These are phyloP conservation scores for Hipposideros larvatus DNA, from an alignment of 2,797 vertebrate genomes.

Conservation along the genomic window DNA sequence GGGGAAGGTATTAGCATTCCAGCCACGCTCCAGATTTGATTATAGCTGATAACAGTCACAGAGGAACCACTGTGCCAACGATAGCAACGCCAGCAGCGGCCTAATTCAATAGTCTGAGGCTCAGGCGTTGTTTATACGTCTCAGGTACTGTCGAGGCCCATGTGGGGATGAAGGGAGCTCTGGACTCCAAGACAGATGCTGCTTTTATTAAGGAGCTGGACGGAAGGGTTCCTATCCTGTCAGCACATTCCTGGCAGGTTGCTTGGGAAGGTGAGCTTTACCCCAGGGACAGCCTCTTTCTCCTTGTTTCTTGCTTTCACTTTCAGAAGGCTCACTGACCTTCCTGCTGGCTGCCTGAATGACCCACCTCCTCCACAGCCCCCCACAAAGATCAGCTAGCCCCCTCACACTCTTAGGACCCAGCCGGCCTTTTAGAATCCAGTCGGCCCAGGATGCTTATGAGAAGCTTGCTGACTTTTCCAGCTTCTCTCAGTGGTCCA, in stretches of 20 bases:
- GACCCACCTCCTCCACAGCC: rapidly evolving
- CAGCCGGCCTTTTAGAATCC: too few relatives aligned
- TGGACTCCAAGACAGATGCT: conserved; percentile 62
- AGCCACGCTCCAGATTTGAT: conserved; percentile 91
- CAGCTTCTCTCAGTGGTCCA: neutral
- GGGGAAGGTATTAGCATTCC: conserved; percentile 84
- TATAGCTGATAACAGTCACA: conserved; percentile 91
- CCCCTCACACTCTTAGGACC: too few relatives aligned
- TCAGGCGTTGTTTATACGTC: conserved; percentile 64
- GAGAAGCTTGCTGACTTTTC: rapidly evolving
- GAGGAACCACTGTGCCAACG: conserved; percentile 89
- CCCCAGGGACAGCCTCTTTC: neutral
- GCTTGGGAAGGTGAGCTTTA: neutral
- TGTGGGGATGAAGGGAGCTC: conserved; percentile 7
- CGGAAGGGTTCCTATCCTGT: neutral
- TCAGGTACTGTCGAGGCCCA: conserved; percentile 64
- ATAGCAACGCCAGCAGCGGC: conserved; percentile 85
- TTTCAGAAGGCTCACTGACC: rapidly evolving
- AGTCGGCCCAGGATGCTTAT: rapidly evolving
- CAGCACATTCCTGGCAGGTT: conserved; percentile 43
- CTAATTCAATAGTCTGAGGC: conserved; percentile 80
- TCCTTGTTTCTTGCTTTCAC: neutral
- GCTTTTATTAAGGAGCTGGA: conserved; percentile 62
- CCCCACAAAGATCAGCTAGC: neutral
- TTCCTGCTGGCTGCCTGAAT: neutral